Base-by-base conservation (phyloP, 2,888 invertebrate species). In the Melieria crassipennis region DNA sequence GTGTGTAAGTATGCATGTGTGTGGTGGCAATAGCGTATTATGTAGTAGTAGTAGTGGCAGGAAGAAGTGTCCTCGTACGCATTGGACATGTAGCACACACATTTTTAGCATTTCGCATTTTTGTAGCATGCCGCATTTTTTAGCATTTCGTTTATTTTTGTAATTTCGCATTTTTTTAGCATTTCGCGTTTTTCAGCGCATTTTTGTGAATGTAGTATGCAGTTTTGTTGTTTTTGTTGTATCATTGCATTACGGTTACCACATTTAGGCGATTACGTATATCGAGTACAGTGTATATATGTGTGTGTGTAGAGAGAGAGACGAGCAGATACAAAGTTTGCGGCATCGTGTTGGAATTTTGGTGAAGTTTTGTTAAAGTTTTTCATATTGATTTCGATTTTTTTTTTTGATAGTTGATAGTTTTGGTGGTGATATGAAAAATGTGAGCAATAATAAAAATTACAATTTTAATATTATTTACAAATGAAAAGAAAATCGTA, bases 401-500 rank as follows among this genome's bases (percentile, higher is more conserved):
- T 61, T 7, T 45, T 55, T 46, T n/a, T 30, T 7, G 50, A 60
- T 67, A 50, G 45, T 60, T 30, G 30, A 30, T 30, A 30, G 42
- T 50, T 60, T 50, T 43, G 11, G 67, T 69, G 62, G 46, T 69
- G 68, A 56, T 69, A 62, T 69, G 69, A 63, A 42, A 46, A 43
- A 62, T 63, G 56, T 43, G 52, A 42, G 16, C 47, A 62, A 56
- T 48, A 56, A 67, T 30, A 52, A 69, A 65, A 65, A 68, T 70
- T 61, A 71, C 65, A 69, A 58, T n/a, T 66, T 71, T 69, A 69
- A 55, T 52, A 47, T 71, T 66, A 45, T 52, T 60, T 57, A 47
- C 65, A 73, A 73, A 75, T 72, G 62, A 73, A 73, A 70, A 66
- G 61, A 55, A 69, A 69, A 46, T 10, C 56, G 11, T 13, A 30